phyloP scores from a whole-genome alignment of 1,140 invertebrate genomes.

The Muscidifurax raptorellus region DNA sequence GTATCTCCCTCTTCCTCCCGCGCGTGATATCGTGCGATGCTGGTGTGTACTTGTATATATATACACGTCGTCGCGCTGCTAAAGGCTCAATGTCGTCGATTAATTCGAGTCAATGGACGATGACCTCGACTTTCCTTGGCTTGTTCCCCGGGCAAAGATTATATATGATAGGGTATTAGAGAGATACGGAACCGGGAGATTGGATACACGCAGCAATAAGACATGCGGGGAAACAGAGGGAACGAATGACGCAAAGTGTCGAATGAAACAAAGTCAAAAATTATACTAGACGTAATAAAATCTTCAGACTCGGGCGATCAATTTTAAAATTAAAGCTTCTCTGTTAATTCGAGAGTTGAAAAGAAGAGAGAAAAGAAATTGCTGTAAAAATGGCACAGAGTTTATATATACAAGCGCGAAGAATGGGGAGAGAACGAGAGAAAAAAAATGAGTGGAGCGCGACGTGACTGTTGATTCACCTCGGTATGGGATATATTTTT shows the following conservation, averaged over 20 bases:
- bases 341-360: neutral
- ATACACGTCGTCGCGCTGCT: slow-evolving; percentile 1
- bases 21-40: neutral
- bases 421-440: no score
- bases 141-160: slow-evolving; percentile 20
- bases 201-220: neutral
- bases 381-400: neutral
- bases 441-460: no score
- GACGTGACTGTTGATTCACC: neutral
- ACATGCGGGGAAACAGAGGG: neutral
- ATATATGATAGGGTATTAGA: slow-evolving; percentile 21
- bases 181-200: neutral
- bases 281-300: neutral
- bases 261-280: neutral
- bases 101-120: slow-evolving; percentile 41
- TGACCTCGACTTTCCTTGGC: slow-evolving; percentile 29
- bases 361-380: neutral
- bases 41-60: neutral
- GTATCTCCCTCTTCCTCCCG: neutral
- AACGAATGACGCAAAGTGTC: neutral
- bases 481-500: neutral
- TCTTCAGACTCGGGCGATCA: neutral
- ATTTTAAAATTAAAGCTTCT: no score
- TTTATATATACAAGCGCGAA: no score
- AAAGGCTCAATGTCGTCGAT: slow-evolving; percentile 32